Conservation (phyloP, 1,140 invertebrate genomes). For the Zaprionus ornatus region DNA sequence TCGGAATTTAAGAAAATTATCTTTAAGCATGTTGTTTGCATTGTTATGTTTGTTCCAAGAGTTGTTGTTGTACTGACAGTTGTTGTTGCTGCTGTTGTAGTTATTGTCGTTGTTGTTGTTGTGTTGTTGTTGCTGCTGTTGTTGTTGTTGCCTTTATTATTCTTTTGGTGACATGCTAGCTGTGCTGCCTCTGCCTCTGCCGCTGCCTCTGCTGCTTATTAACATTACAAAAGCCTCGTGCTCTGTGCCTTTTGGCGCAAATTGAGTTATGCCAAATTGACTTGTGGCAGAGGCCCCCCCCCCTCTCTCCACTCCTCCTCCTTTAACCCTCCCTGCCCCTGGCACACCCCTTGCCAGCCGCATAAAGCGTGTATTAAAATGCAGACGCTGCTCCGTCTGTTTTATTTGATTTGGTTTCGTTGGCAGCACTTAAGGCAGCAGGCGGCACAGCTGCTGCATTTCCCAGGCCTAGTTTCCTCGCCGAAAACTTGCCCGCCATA, state of each 20-base stretch:
- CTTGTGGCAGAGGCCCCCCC: slow-evolving; percentile 41
- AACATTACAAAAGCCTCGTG: slow-evolving; percentile 71
- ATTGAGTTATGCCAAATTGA: slow-evolving; percentile 74
- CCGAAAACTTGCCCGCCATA: slow-evolving; percentile 37
- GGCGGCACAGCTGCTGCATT: slow-evolving; percentile 57
- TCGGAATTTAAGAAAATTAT: slow-evolving; percentile 74
- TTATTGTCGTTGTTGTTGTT: slow-evolving; percentile 13
- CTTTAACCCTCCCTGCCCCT: neutral
- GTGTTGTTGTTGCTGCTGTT: slow-evolving; percentile 1
- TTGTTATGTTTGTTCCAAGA: slow-evolving; percentile 8
- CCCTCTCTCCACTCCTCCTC: neutral
- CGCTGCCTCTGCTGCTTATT: slow-evolving; percentile 44
- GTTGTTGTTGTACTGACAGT: slow-evolving; percentile 1
- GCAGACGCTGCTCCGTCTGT: slow-evolving; percentile 46
- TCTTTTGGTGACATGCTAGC: slow-evolving; percentile 32
- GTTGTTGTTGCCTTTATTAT: slow-evolving; percentile 6
- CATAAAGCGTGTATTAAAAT: slow-evolving; percentile 62
- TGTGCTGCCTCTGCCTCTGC: slow-evolving; percentile 19
- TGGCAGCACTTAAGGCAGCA: slow-evolving; percentile 56
- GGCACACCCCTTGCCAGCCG: neutral
- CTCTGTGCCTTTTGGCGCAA: slow-evolving; percentile 56
- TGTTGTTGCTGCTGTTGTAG: slow-evolving; percentile 2
- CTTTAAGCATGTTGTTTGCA: slow-evolving; percentile 51
- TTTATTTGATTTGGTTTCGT: slow-evolving; percentile 59
- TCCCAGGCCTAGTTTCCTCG: slow-evolving; percentile 65